Conservation (phyloP, 1,140 invertebrate species). For the Battus philenor region DNA sequence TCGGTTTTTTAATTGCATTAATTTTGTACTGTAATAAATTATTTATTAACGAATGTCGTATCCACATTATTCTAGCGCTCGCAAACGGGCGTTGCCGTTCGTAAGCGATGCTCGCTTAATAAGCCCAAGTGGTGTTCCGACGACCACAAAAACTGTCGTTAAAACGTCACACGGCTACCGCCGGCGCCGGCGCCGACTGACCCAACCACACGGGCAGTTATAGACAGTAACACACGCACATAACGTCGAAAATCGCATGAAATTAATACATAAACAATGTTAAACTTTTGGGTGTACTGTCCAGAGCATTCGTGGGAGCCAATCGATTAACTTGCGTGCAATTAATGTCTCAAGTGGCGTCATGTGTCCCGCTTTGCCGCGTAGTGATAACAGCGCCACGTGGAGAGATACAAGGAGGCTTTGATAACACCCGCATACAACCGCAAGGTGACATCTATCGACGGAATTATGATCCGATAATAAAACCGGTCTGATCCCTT, state of each 20-base stretch:
- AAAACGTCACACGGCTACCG: constrained; percentile 27
- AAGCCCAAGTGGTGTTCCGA: constrained; percentile 58
- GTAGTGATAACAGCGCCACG: constrained; percentile 1
- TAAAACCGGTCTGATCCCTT: no score
- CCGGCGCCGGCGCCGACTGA: constrained; percentile 12
- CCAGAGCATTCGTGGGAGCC: constrained; percentile 48
- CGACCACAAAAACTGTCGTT: constrained; percentile 56
- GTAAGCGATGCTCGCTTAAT: constrained; percentile 45
- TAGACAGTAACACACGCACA: background rate
- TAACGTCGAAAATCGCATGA: constrained; percentile 16
- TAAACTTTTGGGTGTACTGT: constrained; percentile 21
- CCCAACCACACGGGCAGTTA: constrained; percentile 4
- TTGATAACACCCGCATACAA: no score
- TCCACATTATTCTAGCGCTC: constrained; percentile 32
- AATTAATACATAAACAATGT: background rate
- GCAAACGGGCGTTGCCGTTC: constrained; percentile 31
- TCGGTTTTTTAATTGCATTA: no score
- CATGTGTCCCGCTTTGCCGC: constrained; percentile 32
- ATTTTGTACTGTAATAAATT: no score
- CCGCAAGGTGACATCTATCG: no score
- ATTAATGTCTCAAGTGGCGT: constrained; percentile 60
- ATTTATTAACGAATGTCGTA: no score
- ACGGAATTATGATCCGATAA: no score
- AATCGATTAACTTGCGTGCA: constrained; percentile 54
- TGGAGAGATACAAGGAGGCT: background rate